Percentiles rank a stretch among this genome's conserved stretches.
These are phyloP conservation scores for Tenebrio molitor DNA, from an alignment of 1,140 invertebrate genomes.

Conservation along the genomic window DNA sequence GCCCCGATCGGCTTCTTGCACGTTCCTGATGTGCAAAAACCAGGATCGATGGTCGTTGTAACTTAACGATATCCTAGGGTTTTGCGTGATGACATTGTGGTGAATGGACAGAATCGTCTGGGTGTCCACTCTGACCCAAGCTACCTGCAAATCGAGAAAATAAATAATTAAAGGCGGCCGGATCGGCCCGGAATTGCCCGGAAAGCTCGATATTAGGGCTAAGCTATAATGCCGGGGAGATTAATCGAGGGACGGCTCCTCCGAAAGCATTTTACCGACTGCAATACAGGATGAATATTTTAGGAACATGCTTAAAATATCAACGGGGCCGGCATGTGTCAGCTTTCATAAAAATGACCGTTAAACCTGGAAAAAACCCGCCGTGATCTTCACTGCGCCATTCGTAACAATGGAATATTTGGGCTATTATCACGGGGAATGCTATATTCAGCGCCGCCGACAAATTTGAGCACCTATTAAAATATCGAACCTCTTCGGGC, in stretches of 20 bases:
- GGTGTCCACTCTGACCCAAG: conserved; percentile 92
- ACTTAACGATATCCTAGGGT: conserved; percentile 86
- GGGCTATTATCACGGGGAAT: not conserved
- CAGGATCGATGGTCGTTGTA: conserved; percentile 91
- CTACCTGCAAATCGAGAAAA: conserved; percentile 75
- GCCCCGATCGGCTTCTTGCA: conserved; percentile 84
- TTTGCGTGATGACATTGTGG: conserved; percentile 90
- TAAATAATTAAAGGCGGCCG: conserved; percentile 38
- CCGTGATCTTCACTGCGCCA: not conserved
- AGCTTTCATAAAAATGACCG: conserved; percentile 21
- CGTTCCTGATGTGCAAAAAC: conserved; percentile 88
- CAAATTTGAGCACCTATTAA: conserved; percentile 29
- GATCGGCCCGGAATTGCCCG: conserved; percentile 19
- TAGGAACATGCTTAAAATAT: conserved; percentile 26
- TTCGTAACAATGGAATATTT: conserved; percentile 1
- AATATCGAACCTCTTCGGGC: conserved; percentile 28
- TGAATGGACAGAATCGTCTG: conserved; percentile 93
- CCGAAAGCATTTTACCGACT: conserved; percentile 24
- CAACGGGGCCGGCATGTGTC: conserved; percentile 6
- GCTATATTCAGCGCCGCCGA: not conserved
- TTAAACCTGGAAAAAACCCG: not conserved
- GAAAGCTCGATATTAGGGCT: conserved; percentile 40
- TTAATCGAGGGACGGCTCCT: conserved; percentile 40
- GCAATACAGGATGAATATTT: conserved; percentile 24
- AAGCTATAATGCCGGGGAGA: conserved; percentile 30